Conservation (phyloP, 2,797 vertebrate species). For the Falco columbarius region DNA sequence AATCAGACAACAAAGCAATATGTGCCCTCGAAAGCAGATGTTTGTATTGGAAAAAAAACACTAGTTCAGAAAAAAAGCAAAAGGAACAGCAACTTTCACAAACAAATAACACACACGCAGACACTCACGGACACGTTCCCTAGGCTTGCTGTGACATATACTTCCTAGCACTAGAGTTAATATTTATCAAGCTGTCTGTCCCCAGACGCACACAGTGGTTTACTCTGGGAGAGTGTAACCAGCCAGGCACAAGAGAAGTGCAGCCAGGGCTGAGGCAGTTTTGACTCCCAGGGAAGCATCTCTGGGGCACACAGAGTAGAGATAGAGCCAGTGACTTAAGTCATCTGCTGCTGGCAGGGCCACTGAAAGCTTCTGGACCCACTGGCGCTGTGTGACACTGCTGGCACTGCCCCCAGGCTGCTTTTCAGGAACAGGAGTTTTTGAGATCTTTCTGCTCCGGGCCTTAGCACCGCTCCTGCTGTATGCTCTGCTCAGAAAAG, state of each 20-base stretch:
- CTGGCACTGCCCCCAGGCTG: background rate
- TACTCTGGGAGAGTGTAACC: background rate
- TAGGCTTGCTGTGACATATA: background rate
- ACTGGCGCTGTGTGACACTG: background rate
- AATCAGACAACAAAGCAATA: constrained; percentile 8
- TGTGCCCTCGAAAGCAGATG: constrained; percentile 59
- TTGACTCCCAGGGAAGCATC: background rate
- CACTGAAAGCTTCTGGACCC: background rate
- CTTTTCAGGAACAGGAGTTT: background rate
- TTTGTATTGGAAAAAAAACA: background rate
- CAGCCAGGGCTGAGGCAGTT: background rate
- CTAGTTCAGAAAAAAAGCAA: background rate
- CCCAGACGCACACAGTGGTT: background rate
- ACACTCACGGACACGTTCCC: background rate
- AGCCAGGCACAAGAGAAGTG: background rate
- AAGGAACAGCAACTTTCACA: background rate
- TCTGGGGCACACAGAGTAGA: background rate
- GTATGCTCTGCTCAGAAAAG: background rate
- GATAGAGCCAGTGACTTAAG: background rate
- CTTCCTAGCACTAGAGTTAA: background rate
- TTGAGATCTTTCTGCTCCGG: background rate
- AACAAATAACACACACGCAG: background rate
- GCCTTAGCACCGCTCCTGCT: background rate
- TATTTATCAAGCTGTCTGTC: background rate
- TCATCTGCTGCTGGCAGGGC: background rate